Evolutionary conservation across 2,797 vertebrate species (phyloP), one percentile per base, ranked within the genome.

Genomic region (Denticeps clupeoides): DNA sequence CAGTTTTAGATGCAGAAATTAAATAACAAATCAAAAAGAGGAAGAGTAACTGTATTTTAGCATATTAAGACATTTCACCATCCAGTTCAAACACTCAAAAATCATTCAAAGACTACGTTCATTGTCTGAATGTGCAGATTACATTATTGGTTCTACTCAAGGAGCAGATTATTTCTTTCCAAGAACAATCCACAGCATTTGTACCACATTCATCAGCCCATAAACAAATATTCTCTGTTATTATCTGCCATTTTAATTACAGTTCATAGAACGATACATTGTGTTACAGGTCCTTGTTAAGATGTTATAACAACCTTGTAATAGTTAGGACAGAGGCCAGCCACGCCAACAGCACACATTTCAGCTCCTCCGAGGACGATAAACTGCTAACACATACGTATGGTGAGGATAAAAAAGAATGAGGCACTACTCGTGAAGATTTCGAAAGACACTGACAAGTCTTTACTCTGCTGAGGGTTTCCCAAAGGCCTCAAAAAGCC

Each of bases 201-300:
- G 18, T 21, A 19, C 16, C 21, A 38, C 21, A 38, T 35, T 35
- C 35, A 38, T 13, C 18, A 38, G 35, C 35, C 35, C 21, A 3
- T 21, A 10, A 21, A 38, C 35, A 19, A 38, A 38, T 38, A 35
- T 16, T 35, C 35, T 38, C 18, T 5, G 35, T 19, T 21, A 38
- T 10, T 9, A 19, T 21, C 18, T 38, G 35, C 35, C 10, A 35
- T 38, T 11, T 25, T 18, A 38, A 5, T 19, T 38, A 38, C 18
- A 38, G 35, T 38, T 38, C 35, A 38, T 38, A 38, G 35, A 38
- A 38, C 35, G 38, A 38, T 38, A 38, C 35, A 38, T 38, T 21
- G 18, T 21, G 16, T 19, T 38, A 38, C 35, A 38, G 35, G 35
- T 16, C 32, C 7, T 15, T 7, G 7, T 16, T 19, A 38, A 10